Base-by-base conservation (phyloP, 2,888 invertebrate species). In the Blastobasis adustella region DNA sequence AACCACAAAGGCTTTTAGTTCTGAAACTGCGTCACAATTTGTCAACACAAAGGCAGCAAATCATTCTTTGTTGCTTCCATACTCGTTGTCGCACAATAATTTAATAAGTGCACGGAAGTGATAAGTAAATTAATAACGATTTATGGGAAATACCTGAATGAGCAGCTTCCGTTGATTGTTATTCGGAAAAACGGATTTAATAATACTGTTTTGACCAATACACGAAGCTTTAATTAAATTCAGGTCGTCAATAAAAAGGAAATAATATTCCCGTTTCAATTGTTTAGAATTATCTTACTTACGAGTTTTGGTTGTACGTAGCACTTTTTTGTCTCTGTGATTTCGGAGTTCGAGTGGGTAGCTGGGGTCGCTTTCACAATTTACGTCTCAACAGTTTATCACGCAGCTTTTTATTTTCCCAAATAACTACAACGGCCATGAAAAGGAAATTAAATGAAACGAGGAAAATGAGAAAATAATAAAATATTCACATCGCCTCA, bases 211-310 rank as follows among this genome's bases (percentile, higher is more conserved):
- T 23, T 1, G 23, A 3, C 23, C 23, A 23, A 23, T 23, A 23
- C 3, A 23, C 23, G 23, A 23, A 1, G 65, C 66, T 70, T 78
- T 81, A 81, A 84, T 82, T 83, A 79, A 84, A 83, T 78, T 73
- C 69, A 54, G 67, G 59, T 53, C 63, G 58, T 65, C 67, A 75
- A 78, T 76, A 73, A 80, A 77, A 75, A 73, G 70, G 70, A 62
- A 69, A 71, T 23, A 23, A 23, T 23, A 61, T 64, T 65, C 62
- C 58, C 60, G 58, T 55, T 47, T 49, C 52, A 58, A 57, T 62
- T 59, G n/a, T n/a, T n/a, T n/a, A n/a, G n/a, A n/a, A n/a, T n/a
- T n/a, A n/a, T n/a, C n/a, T n/a, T n/a, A n/a, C n/a, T n/a, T n/a
- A n/a, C n/a, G n/a, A n/a, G n/a, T 23, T 23, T 23, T 23, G 23